These are phyloP conservation scores for Ornithoptera priamus DNA, from an alignment of 2,888 invertebrate genomes.

Conservation along the genomic window DNA sequence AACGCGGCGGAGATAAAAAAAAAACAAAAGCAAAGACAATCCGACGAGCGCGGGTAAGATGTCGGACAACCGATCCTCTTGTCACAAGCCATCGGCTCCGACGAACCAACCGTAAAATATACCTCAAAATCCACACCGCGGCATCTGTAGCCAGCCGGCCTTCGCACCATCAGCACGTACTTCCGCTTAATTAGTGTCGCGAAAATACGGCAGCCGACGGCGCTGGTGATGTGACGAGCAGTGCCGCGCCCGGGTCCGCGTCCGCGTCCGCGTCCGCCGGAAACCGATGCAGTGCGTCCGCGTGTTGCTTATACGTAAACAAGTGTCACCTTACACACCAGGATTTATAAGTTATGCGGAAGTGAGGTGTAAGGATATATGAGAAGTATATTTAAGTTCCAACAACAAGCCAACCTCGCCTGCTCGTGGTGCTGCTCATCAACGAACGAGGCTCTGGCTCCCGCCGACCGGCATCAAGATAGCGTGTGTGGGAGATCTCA, in stretches of 20 bases:
- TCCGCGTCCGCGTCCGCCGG: background rate
- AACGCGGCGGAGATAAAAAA: background rate
- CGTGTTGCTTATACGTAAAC: too few species aligned
- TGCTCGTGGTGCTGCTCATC: too few species aligned
- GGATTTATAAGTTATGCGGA: too few species aligned
- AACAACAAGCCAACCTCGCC: too few species aligned
- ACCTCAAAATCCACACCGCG: slow-evolving; percentile 69
- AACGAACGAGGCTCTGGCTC: too few species aligned
- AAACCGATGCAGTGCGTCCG: too few species aligned
- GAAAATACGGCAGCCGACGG: slow-evolving; percentile 36
- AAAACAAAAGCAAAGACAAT: slow-evolving; percentile 15
- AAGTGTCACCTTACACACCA: too few species aligned
- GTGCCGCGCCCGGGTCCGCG: background rate
- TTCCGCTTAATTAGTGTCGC: slow-evolving; percentile 34
- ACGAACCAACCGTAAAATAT: slow-evolving; percentile 71
- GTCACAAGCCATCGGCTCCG: slow-evolving; percentile 72
- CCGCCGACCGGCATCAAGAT: too few species aligned
- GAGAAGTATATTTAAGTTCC: too few species aligned
- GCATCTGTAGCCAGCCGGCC: slow-evolving; percentile 59
- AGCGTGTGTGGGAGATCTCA: too few species aligned
- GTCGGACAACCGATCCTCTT: slow-evolving; percentile 69
- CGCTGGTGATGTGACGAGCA: slow-evolving; percentile 22
- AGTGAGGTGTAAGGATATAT: too few species aligned
- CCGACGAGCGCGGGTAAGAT: slow-evolving; percentile 47
- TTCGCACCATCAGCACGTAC: slow-evolving; percentile 55